A percentile compares a stretch with the other conserved stretches of the same genome.
phyloP scores from a whole-genome alignment of 2,797 vertebrate species.

The Pantherophis vulpinus region DNA sequence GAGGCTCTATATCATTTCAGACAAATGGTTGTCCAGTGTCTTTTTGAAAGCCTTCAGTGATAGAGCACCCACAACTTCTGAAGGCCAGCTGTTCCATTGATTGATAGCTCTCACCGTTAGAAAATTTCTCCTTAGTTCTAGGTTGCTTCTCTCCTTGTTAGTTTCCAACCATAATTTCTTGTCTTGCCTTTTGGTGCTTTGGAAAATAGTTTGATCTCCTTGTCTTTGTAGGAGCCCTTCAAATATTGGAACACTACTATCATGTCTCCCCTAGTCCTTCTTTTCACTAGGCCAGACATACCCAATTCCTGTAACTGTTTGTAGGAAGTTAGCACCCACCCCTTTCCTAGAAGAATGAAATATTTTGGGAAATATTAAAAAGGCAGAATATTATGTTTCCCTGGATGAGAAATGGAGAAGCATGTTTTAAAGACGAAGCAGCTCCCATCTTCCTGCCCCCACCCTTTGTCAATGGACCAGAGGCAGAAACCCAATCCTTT shows the following conservation, averaged over 20 bases:
- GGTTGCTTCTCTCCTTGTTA: not conserved
- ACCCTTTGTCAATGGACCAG: too few species aligned
- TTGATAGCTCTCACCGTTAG: not conserved
- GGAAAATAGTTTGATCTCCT: not conserved
- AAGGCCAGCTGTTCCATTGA: not conserved
- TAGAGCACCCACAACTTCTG: not conserved
- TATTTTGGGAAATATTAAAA: too few species aligned
- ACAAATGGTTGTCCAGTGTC: not conserved
- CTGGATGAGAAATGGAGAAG: too few species aligned
- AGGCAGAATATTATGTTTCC: too few species aligned
- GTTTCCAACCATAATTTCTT: not conserved
- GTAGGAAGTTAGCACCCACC: too few species aligned
- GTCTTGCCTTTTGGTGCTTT: not conserved
- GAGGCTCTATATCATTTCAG: not conserved
- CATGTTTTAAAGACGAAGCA: too few species aligned
- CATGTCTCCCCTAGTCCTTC: not conserved
- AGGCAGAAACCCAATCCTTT: too few species aligned
- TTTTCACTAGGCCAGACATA: not conserved
- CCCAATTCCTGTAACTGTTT: not conserved
- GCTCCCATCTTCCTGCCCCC: too few species aligned
- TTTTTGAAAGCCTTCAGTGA: not conserved
- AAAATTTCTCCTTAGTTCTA: not conserved
- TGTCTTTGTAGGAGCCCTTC: not conserved
- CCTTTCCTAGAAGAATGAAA: too few species aligned
- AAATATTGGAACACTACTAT: not conserved